A percentile compares a stretch with the other conserved stretches of the same genome.
These are phyloP conservation scores for Onthophagus taurus DNA, from an alignment of 1,140 invertebrate species.

Conservation along the genomic window DNA sequence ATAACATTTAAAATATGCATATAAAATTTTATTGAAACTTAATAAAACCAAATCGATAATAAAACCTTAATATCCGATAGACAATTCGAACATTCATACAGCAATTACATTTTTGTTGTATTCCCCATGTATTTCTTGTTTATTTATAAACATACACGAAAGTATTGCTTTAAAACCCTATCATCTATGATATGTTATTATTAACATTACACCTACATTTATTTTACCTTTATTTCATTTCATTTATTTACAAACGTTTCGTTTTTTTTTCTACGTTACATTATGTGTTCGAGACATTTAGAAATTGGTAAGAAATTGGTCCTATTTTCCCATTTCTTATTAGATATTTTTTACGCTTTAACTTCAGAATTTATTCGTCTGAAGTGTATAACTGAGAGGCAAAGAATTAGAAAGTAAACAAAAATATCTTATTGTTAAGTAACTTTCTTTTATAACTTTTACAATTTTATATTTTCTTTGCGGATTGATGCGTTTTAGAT, in stretches of 20 bases:
- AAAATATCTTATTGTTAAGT: too few relatives aligned
- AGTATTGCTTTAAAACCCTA: slow-evolving; percentile 15
- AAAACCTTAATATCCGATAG: too few relatives aligned
- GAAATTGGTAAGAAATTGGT: slow-evolving; percentile 33
- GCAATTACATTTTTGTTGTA: not conserved
- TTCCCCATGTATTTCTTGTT: not conserved
- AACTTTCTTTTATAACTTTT: too few relatives aligned
- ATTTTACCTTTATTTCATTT: slow-evolving; percentile 1
- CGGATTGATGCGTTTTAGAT: too few relatives aligned
- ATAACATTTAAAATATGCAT: slow-evolving; percentile 3
- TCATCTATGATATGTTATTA: slow-evolving; percentile 17
- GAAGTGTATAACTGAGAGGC: slow-evolving; percentile 7
- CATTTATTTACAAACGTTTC: not conserved
- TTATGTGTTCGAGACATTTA: slow-evolving; percentile 17
- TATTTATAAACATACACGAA: slow-evolving; percentile 5
- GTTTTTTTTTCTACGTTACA: slow-evolving; percentile 1
- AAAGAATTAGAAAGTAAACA: slow-evolving; percentile 2
- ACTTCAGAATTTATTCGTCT: slow-evolving; percentile 11
- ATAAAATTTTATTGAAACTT: slow-evolving; percentile 20
- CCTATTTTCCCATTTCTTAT: slow-evolving; percentile 21
- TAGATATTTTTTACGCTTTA: slow-evolving; percentile 15
- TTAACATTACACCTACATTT: not conserved
- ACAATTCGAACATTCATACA: slow-evolving; percentile 1
- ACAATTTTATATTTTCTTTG: too few relatives aligned
- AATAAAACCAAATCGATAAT: slow-evolving; percentile 12